Evolutionary conservation across 1,140 invertebrate species (phyloP), one percentile per base, ranked within the genome.

Genomic region (Microplitis demolitor): DNA sequence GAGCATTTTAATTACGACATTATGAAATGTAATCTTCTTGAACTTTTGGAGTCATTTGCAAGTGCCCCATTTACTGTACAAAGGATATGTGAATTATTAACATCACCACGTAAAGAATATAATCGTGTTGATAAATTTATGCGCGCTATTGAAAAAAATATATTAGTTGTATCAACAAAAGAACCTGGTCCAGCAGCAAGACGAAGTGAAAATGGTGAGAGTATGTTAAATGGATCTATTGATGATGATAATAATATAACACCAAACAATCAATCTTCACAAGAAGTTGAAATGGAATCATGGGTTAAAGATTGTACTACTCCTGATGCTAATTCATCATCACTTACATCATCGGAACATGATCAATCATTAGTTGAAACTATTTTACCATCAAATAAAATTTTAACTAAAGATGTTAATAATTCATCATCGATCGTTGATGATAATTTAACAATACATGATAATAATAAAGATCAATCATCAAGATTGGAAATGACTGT

Each of bases 31-130:
- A 93, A 92, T 78, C 90, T 98, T 14, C 84, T 98, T 33, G 93
- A 97, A 79, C 90, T 93, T 35, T 84, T 98, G 0, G 96, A 98
- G 77, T 91, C 91, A 2, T 94, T 94, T 85, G 91, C 90, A 39
- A 95, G 96, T 67, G 96, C 97, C 2, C 98, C 97, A 0, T 99
- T 99, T 80, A 99, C 98, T 9, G 93, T 99, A 64, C 97, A 99
- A 85, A 90, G 97, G 72, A 91, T 99, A 56, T 98, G 96, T 87
- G 98, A 99, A 86, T 87, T 99, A 3, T 87, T 99, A 0, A 95
- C 94, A 3, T 91, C 92, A 73, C 97, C 97, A 4, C 90, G 92
- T n/a, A 96, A 95, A 83, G 95, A 99, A 82, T 99, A 99, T 84
- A 97, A 94, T 79, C 89, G 96, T 71, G 94, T 96, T 61, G 97